Evolutionary conservation across 2,888 invertebrate species (phyloP).

Genomic region (Cephonodes hylas): DNA sequence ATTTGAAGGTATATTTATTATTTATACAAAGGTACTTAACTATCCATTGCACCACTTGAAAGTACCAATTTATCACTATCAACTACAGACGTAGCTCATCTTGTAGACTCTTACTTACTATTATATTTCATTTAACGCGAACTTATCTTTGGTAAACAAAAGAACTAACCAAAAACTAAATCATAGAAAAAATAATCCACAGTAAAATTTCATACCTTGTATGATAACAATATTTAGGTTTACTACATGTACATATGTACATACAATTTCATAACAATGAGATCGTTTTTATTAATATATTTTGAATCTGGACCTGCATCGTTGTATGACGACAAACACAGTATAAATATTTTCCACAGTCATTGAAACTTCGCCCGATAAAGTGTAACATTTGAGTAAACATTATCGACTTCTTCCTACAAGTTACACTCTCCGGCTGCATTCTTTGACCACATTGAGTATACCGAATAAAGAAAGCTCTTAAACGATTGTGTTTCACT

Average conservation of each 20-base stretch:
- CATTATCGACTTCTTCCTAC: background rate
- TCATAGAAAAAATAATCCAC: constrained; percentile 29
- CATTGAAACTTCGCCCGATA: background rate
- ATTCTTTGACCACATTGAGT: background rate
- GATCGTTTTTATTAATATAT: constrained; percentile 73
- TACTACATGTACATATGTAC: constrained; percentile 62
- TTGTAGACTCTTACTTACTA: constrained; percentile 43
- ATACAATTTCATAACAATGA: constrained; percentile 77
- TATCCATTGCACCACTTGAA: constrained; percentile 74
- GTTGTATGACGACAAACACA: constrained; percentile 51
- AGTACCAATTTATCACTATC: constrained; percentile 48
- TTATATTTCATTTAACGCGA: constrained; percentile 52
- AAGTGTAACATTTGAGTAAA: background rate
- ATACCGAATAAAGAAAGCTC: background rate
- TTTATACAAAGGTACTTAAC: constrained; percentile 59
- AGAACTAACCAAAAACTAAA: constrained; percentile 45
- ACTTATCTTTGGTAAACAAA: constrained; percentile 75
- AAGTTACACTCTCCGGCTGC: background rate
- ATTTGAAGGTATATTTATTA: constrained; percentile 47
- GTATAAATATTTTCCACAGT: background rate
- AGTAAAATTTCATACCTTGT: constrained; percentile 76
- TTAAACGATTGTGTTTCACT: constrained; percentile 4
- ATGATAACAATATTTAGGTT: constrained; percentile 77
- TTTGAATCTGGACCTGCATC: constrained; percentile 64
- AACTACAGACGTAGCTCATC: constrained; percentile 44